Evolutionary conservation across 1,140 invertebrate genomes (phyloP), one percentile per base, ranked within the genome.

Genomic region (Brachionus sp.): DNA sequence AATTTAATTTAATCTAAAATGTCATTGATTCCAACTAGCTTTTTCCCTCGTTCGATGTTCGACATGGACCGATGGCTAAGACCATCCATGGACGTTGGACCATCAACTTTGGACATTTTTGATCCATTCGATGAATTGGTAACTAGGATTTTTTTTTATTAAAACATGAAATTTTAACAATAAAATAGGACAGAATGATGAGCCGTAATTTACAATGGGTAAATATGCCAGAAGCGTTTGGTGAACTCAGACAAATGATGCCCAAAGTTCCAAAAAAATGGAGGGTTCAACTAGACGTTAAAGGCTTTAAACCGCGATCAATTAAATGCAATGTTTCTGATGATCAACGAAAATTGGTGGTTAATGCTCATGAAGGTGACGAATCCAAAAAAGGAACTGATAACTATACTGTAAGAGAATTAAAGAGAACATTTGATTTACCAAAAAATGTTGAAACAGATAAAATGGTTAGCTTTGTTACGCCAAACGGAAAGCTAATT

Each of bases 61-160:
- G 77, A 80, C 37, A 80, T 80, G 77, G 77, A 80, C 13, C 12
- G 25, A 16, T 80, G 77, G 77, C 35, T 80, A 19, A 57, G 62
- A 57, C 77, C 46, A 44, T 42, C 50, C 10, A 19, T 62, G 33
- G 62, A 44, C 10, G 5, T 57, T 16, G 75, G 75, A 33, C 77
- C 50, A 57, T 53, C 77, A 29, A 80, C 77, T 44, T 35, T 80
- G 10, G 77, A 80, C 50, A 37, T 80, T 29, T 80, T 80, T 35
- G 77, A 80, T 66, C 77, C 77, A 25, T 80, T 80, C 42, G 77
- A 80, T 80, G 77, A 80, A 66, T 66, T 80, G 6, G 70, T 75
- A 75, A 75, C 1, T 19, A 57, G 6, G 3, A 57, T 19, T 19
- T 57, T 57, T 23, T 9, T 0, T 5, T 10, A 6, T 10, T 3